Percentiles rank a stretch among this genome's conserved stretches.
These are phyloP conservation scores for Ornithoptera alexandrae DNA, from an alignment of 2,888 invertebrate genomes.

Conservation along the genomic window DNA sequence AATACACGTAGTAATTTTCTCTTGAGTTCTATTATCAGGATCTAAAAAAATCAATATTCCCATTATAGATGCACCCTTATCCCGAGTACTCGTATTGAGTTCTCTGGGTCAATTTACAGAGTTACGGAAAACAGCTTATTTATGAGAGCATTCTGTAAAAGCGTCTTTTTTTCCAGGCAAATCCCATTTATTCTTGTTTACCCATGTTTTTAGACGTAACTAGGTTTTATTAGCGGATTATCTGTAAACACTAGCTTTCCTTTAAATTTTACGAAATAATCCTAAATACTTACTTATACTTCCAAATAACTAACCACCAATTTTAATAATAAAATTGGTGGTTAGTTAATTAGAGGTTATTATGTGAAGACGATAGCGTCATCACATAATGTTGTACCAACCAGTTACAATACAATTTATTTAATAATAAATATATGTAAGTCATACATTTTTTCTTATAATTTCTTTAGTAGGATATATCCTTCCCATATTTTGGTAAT, in stretches of 20 bases:
- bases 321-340: too few species aligned
- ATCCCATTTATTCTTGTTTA: not conserved
- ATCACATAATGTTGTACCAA: too few species aligned
- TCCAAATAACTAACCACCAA: too few species aligned
- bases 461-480: too few species aligned
- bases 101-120: not conserved
- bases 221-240: not conserved
- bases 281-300: too few species aligned
- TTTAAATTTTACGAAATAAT: not conserved
- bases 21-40: not conserved
- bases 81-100: not conserved
- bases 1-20: not conserved
- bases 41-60: not conserved
- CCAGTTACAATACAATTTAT: too few species aligned
- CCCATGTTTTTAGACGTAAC: not conserved
- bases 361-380: too few species aligned
- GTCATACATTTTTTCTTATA: too few species aligned
- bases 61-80: not conserved
- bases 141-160: not conserved
- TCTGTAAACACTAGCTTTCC: not conserved
- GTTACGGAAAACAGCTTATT: not conserved
- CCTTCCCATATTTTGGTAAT: too few species aligned
- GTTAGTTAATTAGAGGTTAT: too few species aligned
- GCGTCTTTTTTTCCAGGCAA: slow-evolving; percentile 1
- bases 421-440: too few species aligned